Base-by-base conservation (phyloP, 2,888 invertebrate species). In the Andricus quercusramuli region DNA sequence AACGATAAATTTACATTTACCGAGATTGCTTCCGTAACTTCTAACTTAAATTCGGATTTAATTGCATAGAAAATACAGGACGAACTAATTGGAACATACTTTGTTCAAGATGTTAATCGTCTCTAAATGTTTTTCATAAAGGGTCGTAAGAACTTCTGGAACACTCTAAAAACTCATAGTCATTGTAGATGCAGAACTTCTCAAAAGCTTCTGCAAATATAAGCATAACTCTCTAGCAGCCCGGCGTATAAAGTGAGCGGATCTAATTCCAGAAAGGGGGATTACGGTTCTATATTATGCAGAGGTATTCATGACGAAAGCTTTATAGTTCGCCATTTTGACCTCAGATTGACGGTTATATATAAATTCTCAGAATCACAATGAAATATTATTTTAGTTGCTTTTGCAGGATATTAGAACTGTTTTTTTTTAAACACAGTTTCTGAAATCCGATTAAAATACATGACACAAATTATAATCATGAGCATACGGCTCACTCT, bases 161-260 rank as follows among this genome's bases (percentile, higher is more conserved):
- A 56, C 56, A 56, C n/a, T 56, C 56, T n/a, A 56, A 56, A 56
- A 56, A 56, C 56, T 56, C 56, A 11, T n/a, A 56, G n/a, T 56
- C 56, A 56, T 56, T 11, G n/a, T 56, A n/a, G 56, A n/a, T 56
- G 8, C 9, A 56, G 56, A 56, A 56, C 56, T n/a, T n/a, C 56
- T 56, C n/a, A n/a, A 56, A 56, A 56, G 56, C n/a, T 56, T 56
- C 56, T 56, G 56, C n/a, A 56, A 56, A 56, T 56, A 56, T n/a
- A 56, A 56, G 56, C 56, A n/a, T 17, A 47, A 47, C 47, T 47
- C 56, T 56, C n/a, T 56, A 9, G 11, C n/a, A n/a, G 6, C 9
- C n/a, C 56, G 56, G 47, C 17, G 56, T 56, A 56, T 56, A 56
- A 56, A 56, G 56, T 56, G 56, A 56, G n/a, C 56, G n/a, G n/a